Percentiles rank a stretch among this genome's conserved stretches.
phyloP scores from a whole-genome alignment of 2,888 invertebrate genomes.

The Sphaerophoria rueppellii region DNA sequence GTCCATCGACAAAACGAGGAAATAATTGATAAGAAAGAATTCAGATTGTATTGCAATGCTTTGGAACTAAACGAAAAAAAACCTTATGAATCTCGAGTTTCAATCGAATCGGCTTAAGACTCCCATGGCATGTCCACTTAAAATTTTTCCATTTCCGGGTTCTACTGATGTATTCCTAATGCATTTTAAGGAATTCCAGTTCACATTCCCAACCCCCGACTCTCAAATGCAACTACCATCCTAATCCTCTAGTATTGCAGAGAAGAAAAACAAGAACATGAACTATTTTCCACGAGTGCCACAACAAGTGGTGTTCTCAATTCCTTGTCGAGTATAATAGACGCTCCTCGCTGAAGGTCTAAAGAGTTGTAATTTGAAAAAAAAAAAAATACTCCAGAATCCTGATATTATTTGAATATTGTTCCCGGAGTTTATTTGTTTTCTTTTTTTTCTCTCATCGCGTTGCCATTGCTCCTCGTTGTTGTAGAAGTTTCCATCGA shows the following conservation, averaged over 20 bases:
- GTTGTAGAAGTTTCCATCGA: conserved; percentile 10
- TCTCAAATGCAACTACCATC: background rate
- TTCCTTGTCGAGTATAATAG: background rate
- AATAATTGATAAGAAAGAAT: no score
- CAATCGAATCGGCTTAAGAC: no score
- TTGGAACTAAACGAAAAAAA: no score
- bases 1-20: no score
- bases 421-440: conserved; percentile 30
- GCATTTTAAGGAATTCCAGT: background rate
- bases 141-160: background rate
- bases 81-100: no score
- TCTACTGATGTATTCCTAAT: background rate
- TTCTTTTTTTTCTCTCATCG: background rate
- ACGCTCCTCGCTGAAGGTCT: conserved; percentile 15
- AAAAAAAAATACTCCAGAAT: conserved; percentile 11
- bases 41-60: no score
- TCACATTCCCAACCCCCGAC: background rate
- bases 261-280: background rate
- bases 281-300: conserved; percentile 20
- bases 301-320: conserved; percentile 19
- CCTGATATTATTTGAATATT: conserved; percentile 66
- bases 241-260: conserved; percentile 1
- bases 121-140: conserved; percentile 6
- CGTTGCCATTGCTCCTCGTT: no score
- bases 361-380: background rate